These are phyloP conservation scores for Kradibia gibbosae DNA, from an alignment of 1,140 invertebrate species.

Conservation along the genomic window DNA sequence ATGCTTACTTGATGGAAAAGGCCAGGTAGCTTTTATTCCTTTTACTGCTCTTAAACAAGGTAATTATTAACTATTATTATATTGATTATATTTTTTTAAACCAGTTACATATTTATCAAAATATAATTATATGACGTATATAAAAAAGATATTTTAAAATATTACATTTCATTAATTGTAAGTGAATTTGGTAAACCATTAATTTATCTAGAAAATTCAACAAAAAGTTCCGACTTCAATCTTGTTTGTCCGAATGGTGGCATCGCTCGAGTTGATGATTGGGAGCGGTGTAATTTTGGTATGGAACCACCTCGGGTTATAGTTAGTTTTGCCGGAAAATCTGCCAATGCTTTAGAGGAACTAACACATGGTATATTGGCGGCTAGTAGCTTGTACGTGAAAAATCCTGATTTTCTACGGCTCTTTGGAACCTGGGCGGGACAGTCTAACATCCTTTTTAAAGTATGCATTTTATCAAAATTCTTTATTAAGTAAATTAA, in stretches of 20 bases:
- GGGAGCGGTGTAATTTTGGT: constrained; percentile 77
- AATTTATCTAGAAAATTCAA: constrained; percentile 44
- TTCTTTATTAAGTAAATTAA: no score
- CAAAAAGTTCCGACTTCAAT: constrained; percentile 77
- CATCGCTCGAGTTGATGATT: constrained; percentile 71
- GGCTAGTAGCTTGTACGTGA: constrained; percentile 65
- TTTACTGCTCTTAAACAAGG: constrained; percentile 61
- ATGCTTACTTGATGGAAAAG: constrained; percentile 77
- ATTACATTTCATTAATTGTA: not conserved
- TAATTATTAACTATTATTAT: constrained; percentile 44
- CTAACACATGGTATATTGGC: constrained; percentile 70
- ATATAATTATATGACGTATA: no score
- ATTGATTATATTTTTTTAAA: not conserved
- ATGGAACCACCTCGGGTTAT: constrained; percentile 75
- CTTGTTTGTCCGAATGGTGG: constrained; percentile 79
- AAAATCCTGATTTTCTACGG: constrained; percentile 70
- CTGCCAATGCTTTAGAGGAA: constrained; percentile 69
- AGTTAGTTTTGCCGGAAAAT: constrained; percentile 70
- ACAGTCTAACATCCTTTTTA: constrained; percentile 72
- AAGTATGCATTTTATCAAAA: no score
- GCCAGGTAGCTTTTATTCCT: constrained; percentile 77
- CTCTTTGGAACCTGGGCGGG: constrained; percentile 73
- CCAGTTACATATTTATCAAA: no score
- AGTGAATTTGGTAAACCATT: not conserved
- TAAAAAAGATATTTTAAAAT: not conserved